A percentile compares a stretch with the other conserved stretches of the same genome.
phyloP scores from a whole-genome alignment of 37 sponge, comb jelly and placozoan genomes.

The Ephydatia muelleri region DNA sequence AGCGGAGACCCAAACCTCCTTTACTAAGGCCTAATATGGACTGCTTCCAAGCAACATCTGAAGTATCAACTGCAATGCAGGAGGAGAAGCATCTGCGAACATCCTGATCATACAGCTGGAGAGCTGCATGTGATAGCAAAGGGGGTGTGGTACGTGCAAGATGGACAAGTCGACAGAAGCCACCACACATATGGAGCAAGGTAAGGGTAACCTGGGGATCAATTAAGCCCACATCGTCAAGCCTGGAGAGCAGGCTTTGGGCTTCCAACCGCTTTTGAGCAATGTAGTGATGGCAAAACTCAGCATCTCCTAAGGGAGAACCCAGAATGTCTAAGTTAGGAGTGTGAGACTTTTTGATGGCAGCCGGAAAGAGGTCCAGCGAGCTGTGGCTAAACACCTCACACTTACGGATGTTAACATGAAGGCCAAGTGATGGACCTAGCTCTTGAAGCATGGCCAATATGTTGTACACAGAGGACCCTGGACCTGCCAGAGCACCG shows the following conservation, averaged over 20 bases:
- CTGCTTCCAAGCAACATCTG: not conserved
- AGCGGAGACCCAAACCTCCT: not conserved
- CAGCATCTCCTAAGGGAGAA: not conserved
- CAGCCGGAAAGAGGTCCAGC: not conserved
- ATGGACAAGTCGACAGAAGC: not conserved
- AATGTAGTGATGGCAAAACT: not conserved
- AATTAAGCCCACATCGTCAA: not conserved
- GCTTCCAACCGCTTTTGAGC: not conserved
- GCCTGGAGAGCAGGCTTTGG: not conserved
- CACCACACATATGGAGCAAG: not conserved
- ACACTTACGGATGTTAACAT: not conserved
- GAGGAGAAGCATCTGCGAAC: slow-evolving; percentile 1
- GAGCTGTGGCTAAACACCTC: not conserved
- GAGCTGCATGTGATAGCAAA: not conserved
- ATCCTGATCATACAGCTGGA: not conserved
- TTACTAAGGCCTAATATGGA: not conserved
- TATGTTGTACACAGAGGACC: not conserved
- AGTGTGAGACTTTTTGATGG: not conserved
- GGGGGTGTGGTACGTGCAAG: not conserved
- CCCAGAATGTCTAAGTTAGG: not conserved
- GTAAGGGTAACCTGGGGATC: not conserved
- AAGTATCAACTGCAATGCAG: not conserved
- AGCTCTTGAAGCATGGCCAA: not conserved
- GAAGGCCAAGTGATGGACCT: not conserved
- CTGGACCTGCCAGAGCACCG: not conserved